Percentiles rank a stretch among this genome's conserved stretches.
phyloP scores from a whole-genome alignment of 2,797 vertebrate species.

The Takifugu rubripes region DNA sequence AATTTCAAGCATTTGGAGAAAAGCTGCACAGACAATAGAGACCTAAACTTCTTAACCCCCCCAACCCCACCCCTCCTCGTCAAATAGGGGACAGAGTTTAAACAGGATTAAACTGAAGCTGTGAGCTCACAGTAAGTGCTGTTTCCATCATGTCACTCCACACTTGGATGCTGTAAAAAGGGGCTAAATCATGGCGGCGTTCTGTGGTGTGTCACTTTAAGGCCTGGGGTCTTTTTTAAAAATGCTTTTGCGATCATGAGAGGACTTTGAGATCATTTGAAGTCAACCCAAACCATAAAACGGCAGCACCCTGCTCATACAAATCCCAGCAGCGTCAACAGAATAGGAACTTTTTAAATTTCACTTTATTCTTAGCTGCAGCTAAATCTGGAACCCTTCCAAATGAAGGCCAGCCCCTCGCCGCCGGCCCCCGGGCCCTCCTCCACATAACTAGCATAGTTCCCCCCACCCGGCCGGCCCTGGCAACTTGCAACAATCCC shows the following conservation, averaged over 20 bases:
- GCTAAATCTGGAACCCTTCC: slow-evolving; percentile 5
- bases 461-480: slow-evolving; percentile 32
- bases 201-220: slow-evolving; percentile 2
- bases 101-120: slow-evolving; percentile 5
- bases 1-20: slow-evolving; percentile 55
- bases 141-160: slow-evolving; percentile 37
- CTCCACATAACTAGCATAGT: slow-evolving; percentile 63
- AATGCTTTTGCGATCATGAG: slow-evolving; percentile 22
- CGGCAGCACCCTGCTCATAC: background rate
- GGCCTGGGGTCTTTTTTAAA: slow-evolving; percentile 14
- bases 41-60: slow-evolving; percentile 20
- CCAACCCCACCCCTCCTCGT: no score
- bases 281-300: slow-evolving; percentile 1
- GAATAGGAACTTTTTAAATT: background rate
- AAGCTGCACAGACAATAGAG: slow-evolving; percentile 39
- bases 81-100: background rate
- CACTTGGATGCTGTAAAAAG: slow-evolving; percentile 10
- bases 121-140: slow-evolving; percentile 11
- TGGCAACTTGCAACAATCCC: slow-evolving; percentile 46
- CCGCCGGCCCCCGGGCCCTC: slow-evolving; percentile 35
- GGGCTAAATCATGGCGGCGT: slow-evolving; percentile 17
- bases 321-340: background rate
- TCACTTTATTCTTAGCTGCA: background rate
- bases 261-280: slow-evolving; percentile 5
- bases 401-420: slow-evolving; percentile 21